These are phyloP conservation scores for Neolamprologus hecqui DNA, from an alignment of 2,113 vertebrate genomes.

Conservation along the genomic window DNA sequence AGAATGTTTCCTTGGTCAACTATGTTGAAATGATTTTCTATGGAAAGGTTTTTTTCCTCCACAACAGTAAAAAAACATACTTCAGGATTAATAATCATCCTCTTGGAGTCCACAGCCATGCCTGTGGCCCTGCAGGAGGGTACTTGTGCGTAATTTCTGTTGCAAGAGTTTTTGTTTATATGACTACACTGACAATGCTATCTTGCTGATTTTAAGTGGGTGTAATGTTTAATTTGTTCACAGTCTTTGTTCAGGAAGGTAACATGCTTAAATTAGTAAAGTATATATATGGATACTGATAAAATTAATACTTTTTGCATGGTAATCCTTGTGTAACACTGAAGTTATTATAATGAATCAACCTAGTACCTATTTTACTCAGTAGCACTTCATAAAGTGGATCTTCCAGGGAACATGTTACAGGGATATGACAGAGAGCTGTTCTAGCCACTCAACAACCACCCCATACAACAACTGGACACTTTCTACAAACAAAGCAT, in stretches of 20 bases:
- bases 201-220: rapidly evolving
- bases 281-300: too few species aligned
- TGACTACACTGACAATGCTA: rapidly evolving
- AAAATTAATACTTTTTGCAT: rapidly evolving
- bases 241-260: background rate
- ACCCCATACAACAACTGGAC: background rate
- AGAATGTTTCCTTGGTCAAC: background rate
- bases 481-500: background rate
- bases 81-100: background rate
- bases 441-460: background rate
- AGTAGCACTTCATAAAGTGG: background rate
- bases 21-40: background rate
- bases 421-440: background rate
- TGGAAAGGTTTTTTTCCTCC: background rate
- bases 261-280: background rate
- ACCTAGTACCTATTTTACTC: background rate
- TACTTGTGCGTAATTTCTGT: background rate
- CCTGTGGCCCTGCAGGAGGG: background rate
- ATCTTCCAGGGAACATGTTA: background rate
- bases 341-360: background rate
- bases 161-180: background rate
- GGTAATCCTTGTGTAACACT: background rate
- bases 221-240: background rate
- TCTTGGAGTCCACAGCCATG: background rate
- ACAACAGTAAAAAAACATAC: background rate